These are phyloP conservation scores for Smutsia temminckii DNA, from an alignment of 2,797 vertebrate species.

Conservation along the genomic window DNA sequence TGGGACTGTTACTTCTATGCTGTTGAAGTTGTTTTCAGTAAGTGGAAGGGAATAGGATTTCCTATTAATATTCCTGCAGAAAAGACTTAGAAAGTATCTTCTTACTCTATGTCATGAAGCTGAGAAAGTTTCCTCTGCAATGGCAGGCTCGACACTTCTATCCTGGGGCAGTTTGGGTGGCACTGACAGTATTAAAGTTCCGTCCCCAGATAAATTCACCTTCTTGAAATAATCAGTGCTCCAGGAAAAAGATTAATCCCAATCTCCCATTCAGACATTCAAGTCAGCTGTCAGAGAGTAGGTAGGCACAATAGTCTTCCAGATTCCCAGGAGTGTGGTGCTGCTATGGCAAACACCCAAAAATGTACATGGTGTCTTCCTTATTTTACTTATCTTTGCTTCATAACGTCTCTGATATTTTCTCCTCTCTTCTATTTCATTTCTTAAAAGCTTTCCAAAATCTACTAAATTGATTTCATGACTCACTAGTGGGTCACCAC, in stretches of 20 bases:
- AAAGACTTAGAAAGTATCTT: neutral
- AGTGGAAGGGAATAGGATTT: neutral
- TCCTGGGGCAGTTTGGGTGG: neutral
- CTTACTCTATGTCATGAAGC: neutral
- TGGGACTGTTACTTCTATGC: neutral
- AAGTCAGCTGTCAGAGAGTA: neutral
- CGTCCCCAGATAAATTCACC: neutral
- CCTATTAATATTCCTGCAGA: neutral
- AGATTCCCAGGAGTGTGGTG: neutral
- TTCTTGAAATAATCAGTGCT: neutral
- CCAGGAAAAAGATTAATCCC: neutral
- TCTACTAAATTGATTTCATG: neutral
- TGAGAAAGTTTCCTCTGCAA: neutral
- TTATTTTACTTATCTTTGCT: neutral
- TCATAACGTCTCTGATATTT: neutral
- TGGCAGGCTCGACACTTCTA: neutral
- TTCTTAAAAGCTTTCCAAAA: neutral
- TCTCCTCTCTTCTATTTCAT: neutral
- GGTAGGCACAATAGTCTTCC: neutral
- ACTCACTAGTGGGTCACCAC: neutral
- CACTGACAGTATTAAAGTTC: neutral
- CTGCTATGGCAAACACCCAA: neutral
- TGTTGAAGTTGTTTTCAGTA: neutral
- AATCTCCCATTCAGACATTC: neutral
- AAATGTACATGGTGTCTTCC: neutral